Base-by-base conservation (phyloP, 2,113 vertebrate genomes). In the Scortum barcoo region DNA sequence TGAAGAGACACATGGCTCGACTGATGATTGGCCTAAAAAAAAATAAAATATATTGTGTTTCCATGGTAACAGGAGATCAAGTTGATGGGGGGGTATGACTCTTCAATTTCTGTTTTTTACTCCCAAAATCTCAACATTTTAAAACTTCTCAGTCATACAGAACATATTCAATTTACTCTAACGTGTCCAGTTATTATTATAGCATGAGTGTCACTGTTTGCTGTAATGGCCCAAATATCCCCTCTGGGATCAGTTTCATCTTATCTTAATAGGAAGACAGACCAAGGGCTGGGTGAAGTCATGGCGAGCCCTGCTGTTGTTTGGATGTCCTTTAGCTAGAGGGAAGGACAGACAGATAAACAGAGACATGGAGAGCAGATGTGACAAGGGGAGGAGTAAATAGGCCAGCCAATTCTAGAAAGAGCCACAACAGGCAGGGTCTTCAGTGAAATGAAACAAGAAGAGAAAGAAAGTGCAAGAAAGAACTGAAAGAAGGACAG, bases 311-410 rank as follows among this genome's bases (percentile, higher is more conserved):
- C 69, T 20, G 69, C 81, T 85, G 81, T 80, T 90, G 83, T 89
- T 88, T 89, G 86, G 86, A 89, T 72, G 91, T 91, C 91, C 91
- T 93, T 83, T 84, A 54, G 88, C 91, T 84, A 1, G 77, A 86
- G 84, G 91, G 86, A 89, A 92, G 92, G 92, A 88, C 91, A 62
- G 66, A 68, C 73, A 63, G 86, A 92, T 84, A 78, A 90, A 89
- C 90, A 84, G 54, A 76, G 81, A 86, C 51, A 63, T 16, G 66
- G 63, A 82, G 46, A 61, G 88, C 76, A 74, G 84, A 73, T 58
- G 70, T 33, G 73, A 75, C 74, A 57, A 72, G 85, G 78, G 66
- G 58, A 19, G 24, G 61, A 77, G 77, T 69, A 80, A 84, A 78
- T 73, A 77, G 30, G 63, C 65, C 68, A 66, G 82, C 78, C 91